Percentiles rank a stretch among this genome's conserved stretches.
phyloP scores from a whole-genome alignment of 1,140 invertebrate species.

The Bombus consobrinus region DNA sequence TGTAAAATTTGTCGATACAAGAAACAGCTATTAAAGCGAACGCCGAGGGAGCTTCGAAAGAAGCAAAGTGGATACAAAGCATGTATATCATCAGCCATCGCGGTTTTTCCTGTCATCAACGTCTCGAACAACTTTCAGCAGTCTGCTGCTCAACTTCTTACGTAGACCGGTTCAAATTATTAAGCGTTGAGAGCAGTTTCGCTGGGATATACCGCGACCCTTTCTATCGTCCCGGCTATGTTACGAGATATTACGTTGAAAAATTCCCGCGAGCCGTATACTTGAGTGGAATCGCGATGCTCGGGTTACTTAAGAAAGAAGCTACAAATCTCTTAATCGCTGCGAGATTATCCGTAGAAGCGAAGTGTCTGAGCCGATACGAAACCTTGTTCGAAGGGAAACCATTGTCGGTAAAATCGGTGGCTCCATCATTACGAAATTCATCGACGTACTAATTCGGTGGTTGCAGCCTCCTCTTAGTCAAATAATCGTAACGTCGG shows the following conservation, averaged over 20 bases:
- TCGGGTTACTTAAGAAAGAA: not conserved
- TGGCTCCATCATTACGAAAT: conserved; percentile 53
- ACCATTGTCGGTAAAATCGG: conserved; percentile 16
- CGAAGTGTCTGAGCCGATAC: not conserved
- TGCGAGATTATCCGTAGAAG: not conserved
- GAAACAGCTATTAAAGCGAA: not conserved
- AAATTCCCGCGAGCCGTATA: not conserved
- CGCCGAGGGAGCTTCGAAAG: not conserved
- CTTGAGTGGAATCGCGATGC: not conserved
- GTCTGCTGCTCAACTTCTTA: not conserved
- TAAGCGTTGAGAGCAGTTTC: not conserved
- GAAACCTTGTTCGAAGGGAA: not conserved
- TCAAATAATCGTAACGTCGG: conserved; percentile 6
- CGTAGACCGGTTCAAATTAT: not conserved
- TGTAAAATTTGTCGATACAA: not conserved
- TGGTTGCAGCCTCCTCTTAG: conserved; percentile 47
- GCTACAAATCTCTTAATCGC: not conserved
- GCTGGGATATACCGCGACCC: not conserved
- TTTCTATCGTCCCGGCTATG: not conserved
- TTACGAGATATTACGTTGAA: not conserved
- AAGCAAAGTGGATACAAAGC: not conserved
- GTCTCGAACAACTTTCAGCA: not conserved
- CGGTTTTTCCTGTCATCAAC: conserved; percentile 15
- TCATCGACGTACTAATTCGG: conserved; percentile 57
- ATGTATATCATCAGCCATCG: not conserved